phyloP scores from a whole-genome alignment of 2,113 vertebrate genomes.

The Ploceus nigricollis region DNA sequence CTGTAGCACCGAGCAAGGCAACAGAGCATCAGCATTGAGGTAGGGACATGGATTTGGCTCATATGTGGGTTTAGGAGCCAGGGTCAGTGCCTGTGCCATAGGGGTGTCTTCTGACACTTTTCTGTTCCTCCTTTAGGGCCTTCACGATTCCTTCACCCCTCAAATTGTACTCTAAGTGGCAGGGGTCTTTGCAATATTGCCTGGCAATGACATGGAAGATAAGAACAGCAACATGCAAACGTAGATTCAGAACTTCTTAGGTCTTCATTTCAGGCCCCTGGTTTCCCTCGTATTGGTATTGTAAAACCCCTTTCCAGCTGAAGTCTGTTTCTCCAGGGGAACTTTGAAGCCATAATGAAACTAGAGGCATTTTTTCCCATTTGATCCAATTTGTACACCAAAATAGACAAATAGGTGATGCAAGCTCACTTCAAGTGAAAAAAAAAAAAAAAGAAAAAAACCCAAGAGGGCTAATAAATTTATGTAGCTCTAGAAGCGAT shows the following conservation, averaged over 20 bases:
- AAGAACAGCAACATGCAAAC: not conserved
- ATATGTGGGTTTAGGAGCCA: not conserved
- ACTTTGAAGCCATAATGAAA: not conserved
- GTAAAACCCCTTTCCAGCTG: not conserved
- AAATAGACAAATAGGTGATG: not conserved
- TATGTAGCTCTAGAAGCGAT: not conserved
- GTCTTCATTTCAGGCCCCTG: not conserved
- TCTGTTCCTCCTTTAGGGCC: not conserved
- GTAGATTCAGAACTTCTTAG: not conserved
- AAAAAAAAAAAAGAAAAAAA: too few species aligned
- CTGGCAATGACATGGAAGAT: not conserved
- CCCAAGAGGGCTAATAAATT: not conserved
- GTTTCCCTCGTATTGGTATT: not conserved
- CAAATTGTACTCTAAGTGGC: not conserved
- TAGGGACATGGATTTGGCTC: not conserved
- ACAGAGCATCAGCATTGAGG: rapidly evolving
- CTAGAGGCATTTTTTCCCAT: not conserved
- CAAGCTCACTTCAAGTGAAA: not conserved
- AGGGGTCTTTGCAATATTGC: not conserved
- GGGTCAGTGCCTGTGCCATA: not conserved
- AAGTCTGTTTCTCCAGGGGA: not conserved
- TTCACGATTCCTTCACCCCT: not conserved
- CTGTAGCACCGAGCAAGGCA: not conserved
- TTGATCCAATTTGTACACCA: not conserved
- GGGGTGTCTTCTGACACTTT: not conserved